phyloP scores from a whole-genome alignment of 2,797 vertebrate genomes.

The Alfaro cultratus region DNA sequence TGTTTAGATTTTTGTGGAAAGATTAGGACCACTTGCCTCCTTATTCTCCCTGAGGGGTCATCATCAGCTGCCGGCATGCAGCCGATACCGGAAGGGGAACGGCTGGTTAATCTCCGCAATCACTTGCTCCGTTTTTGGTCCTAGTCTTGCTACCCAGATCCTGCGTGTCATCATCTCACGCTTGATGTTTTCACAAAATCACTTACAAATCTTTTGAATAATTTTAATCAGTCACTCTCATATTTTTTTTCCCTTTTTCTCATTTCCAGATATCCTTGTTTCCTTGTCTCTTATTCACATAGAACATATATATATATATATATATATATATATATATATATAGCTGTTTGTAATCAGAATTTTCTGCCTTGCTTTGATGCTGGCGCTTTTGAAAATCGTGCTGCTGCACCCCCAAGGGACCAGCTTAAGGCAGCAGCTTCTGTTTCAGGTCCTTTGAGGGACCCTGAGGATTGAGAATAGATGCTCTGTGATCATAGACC shows the following conservation, averaged over 20 bases:
- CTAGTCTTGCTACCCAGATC: constrained; percentile 29
- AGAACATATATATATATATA: constrained; percentile 23
- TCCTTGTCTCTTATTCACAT: constrained; percentile 23
- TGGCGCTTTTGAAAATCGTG: constrained; percentile 61
- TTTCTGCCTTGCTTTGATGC: constrained; percentile 44
- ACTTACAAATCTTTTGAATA: background rate
- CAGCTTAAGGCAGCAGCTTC: constrained; percentile 73
- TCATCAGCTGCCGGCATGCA: constrained; percentile 5
- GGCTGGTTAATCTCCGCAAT: constrained; percentile 44
- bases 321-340: constrained; percentile 39
- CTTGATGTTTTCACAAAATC: background rate
- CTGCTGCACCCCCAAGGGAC: constrained; percentile 65
- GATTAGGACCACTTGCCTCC: constrained; percentile 40
- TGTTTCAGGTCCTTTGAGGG: constrained; percentile 73
- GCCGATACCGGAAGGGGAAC: constrained; percentile 14
- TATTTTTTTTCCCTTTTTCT: background rate
- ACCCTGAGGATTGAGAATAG: constrained; percentile 52
- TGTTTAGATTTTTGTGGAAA: constrained; percentile 48
- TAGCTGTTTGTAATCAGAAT: constrained; percentile 44
- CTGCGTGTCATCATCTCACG: constrained; percentile 31
- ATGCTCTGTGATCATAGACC: constrained; percentile 59
- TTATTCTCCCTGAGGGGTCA: background rate
- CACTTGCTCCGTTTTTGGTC: constrained; percentile 58
- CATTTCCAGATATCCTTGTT: background rate
- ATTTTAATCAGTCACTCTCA: constrained; percentile 11